Evolutionary conservation across 2,113 vertebrate genomes (phyloP).

Genomic region (Hyaena hyaena): DNA sequence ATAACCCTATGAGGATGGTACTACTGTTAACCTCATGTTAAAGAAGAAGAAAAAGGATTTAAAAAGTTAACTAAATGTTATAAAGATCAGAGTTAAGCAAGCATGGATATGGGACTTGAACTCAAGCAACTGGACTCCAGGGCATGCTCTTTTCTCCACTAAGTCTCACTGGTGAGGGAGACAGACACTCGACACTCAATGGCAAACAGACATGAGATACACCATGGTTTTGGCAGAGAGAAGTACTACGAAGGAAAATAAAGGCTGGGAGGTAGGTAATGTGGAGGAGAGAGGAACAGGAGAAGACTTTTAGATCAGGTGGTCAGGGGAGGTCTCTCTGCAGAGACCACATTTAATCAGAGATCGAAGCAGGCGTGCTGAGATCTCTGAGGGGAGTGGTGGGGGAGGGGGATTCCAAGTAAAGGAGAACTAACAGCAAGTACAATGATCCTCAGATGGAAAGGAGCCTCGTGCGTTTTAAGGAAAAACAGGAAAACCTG

Average conservation of each 20-base stretch:
- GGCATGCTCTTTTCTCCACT: neutral
- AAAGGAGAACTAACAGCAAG: neutral
- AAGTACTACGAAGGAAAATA: neutral
- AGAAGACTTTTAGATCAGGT: neutral
- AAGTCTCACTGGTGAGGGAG: too few relatives aligned
- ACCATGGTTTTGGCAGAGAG: neutral
- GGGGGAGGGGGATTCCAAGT: neutral
- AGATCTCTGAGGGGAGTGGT: neutral
- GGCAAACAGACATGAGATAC: neutral
- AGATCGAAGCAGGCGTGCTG: neutral
- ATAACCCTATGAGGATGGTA: neutral
- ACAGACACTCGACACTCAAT: neutral
- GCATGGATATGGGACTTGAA: neutral
- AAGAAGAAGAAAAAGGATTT: neutral
- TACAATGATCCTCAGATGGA: neutral
- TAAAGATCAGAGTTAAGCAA: neutral
- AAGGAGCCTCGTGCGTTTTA: neutral
- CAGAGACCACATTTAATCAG: neutral
- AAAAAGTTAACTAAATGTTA: constrained; percentile 24
- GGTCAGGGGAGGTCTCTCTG: neutral
- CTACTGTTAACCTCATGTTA: neutral
- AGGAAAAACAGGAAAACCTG: neutral
- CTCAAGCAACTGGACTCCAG: neutral
- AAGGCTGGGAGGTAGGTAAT: neutral
- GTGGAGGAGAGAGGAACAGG: neutral